Base-by-base conservation (phyloP, 2,113 vertebrate species). In the Grus americana region DNA sequence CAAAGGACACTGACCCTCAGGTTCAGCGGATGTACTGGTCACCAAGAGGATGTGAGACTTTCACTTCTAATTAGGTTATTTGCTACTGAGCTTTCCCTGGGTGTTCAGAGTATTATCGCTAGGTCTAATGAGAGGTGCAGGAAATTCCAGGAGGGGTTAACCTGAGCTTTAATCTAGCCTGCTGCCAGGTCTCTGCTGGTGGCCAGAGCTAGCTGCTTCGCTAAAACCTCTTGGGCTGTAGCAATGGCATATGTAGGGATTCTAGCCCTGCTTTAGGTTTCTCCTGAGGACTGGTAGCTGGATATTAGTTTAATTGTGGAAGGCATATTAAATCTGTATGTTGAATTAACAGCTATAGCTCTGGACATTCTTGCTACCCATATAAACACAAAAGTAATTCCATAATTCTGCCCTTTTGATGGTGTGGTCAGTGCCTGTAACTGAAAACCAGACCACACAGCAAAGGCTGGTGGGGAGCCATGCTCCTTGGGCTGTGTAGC, bases 51-150 rank as follows among this genome's bases (percentile, higher is more conserved):
- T 85, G 57, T 75, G 52, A 89, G 61, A 65, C 91, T 92, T 89
- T 70, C 52, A 21, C 63, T 85, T 94, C 52, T 89, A 47, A 40
- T 92, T 81, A 52, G 15, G 34, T 79, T 78, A 30, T 84, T 95
- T 84, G 72, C 61, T 59, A 44, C 44, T 72, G 70, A 65, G 68
- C 44, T 94, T 95, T 85, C 80, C 14, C 36, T 68, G 32, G 63
- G 21, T 55, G 20, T 79, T 85, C 34, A 30, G 20, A 66, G 32
- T 47, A 38, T 91, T 95, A 92, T 79, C 6, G 0, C 55, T 76
- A 36, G 13, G 19, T 79, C 42, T 92, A 34, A 72, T 40, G 40
- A 92, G 54, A 93, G 40, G 40, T 65, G 34, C 40, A 34, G 29
- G 38, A 84, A 71, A 87, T 65, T 40, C 36, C 73, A 46, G n/a